Evolutionary conservation across 2,797 vertebrate species (phyloP).

Genomic region (Cirrhinus molitorella): DNA sequence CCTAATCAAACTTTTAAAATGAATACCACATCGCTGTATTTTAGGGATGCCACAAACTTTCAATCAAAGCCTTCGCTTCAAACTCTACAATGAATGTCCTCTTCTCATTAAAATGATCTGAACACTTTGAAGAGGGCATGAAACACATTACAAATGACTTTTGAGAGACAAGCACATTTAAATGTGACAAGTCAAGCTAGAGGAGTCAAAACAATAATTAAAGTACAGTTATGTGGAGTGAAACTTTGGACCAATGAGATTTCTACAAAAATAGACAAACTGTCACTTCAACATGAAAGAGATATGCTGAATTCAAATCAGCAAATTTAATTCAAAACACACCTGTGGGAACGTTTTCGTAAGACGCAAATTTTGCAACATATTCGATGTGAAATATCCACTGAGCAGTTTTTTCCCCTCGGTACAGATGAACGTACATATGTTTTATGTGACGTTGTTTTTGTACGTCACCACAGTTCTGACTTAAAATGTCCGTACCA

Average conservation of each 20-base stretch:
- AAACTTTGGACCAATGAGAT: neutral
- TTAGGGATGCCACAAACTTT: slow-evolving; percentile 42
- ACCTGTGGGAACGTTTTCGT: too few relatives aligned
- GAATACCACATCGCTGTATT: slow-evolving; percentile 35
- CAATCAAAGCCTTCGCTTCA: slow-evolving; percentile 44
- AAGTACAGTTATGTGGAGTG: neutral
- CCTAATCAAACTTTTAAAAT: slow-evolving; percentile 26
- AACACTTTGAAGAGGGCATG: slow-evolving; percentile 23
- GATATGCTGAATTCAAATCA: neutral
- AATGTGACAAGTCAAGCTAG: neutral
- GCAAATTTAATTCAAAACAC: neutral
- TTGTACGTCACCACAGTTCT: too few relatives aligned
- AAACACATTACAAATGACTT: neutral
- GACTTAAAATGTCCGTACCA: too few relatives aligned
- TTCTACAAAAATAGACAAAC: neutral
- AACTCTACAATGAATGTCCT: slow-evolving; percentile 46
- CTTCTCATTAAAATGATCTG: slow-evolving; percentile 6
- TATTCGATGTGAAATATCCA: too few relatives aligned
- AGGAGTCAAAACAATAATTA: neutral
- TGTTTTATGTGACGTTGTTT: too few relatives aligned
- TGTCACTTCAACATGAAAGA: neutral
- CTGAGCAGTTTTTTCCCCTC: too few relatives aligned
- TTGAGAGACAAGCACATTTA: neutral
- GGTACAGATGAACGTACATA: too few relatives aligned
- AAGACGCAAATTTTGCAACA: too few relatives aligned